Conservation (phyloP, 2,888 invertebrate genomes). For the Fissipunctia ypsillon region DNA sequence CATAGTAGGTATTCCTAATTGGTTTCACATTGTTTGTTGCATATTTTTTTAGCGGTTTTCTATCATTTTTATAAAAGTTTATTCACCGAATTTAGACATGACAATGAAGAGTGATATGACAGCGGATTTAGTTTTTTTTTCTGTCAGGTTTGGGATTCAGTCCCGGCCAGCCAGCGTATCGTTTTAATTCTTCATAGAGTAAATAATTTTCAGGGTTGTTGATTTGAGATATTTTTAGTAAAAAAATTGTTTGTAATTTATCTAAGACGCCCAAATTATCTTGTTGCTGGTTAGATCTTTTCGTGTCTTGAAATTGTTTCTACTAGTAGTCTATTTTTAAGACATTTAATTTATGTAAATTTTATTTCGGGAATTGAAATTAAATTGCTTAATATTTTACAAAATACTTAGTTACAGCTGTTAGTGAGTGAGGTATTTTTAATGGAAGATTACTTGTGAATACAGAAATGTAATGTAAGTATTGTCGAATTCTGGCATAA, state of each 20-base stretch:
- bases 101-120: constrained; percentile 54
- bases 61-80: constrained; percentile 55
- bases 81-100: constrained; percentile 47
- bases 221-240: neutral
- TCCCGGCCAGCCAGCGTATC: constrained; percentile 40
- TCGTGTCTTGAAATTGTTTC: neutral
- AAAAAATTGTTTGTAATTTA: constrained; percentile 1
- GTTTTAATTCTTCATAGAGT: constrained; percentile 23
- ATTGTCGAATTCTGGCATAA: neutral
- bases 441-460: neutral
- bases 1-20: constrained; percentile 69
- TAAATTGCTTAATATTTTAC: no score
- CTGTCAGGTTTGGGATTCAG: constrained; percentile 33
- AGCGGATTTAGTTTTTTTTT: constrained; percentile 45
- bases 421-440: no score
- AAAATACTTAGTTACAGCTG: no score
- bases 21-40: constrained; percentile 54
- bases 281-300: neutral
- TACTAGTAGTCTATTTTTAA: no score
- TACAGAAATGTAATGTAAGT: neutral
- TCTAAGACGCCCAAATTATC: neutral
- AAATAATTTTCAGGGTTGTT: constrained; percentile 19
- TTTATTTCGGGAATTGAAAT: no score
- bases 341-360: no score
- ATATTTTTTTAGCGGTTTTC: constrained; percentile 66